phyloP scores from a whole-genome alignment of 2,113 vertebrate species.

The Albula glossodonta region DNA sequence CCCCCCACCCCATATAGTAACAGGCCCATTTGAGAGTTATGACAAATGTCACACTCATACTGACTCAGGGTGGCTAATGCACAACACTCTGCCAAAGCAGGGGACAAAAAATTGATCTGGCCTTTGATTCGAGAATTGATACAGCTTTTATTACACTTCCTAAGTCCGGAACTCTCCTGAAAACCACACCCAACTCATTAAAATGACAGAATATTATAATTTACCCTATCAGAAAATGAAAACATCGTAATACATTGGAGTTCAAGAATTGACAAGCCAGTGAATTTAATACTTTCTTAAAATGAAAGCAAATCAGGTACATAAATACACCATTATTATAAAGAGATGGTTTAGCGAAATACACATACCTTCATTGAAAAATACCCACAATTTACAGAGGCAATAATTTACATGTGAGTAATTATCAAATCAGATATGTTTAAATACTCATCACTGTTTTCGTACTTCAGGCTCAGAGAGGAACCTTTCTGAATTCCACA shows the following conservation, averaged over 20 bases:
- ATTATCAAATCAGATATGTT: not conserved
- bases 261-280: not conserved
- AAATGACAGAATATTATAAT: not conserved
- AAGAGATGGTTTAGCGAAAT: not conserved
- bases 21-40: not conserved
- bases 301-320: conserved; percentile 43
- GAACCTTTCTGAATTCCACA: not conserved
- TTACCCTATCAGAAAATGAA: not conserved
- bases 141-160: conserved; percentile 3
- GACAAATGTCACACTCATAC: not conserved
- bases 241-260: not conserved
- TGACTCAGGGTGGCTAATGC: not conserved
- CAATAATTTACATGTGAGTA: not conserved
- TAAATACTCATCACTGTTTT: not conserved
- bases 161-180: not conserved
- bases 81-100: not conserved
- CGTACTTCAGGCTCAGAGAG: not conserved
- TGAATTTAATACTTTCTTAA: conserved; percentile 41
- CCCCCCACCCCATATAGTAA: not conserved
- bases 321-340: not conserved
- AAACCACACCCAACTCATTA: not conserved
- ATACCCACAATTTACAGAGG: not conserved
- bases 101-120: not conserved
- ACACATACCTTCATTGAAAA: not conserved
- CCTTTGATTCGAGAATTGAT: not conserved